Percentiles rank a stretch among this genome's conserved stretches.
These are phyloP conservation scores for Marisa cornuarietis DNA, from an alignment of 1,140 invertebrate species.

Conservation along the genomic window DNA sequence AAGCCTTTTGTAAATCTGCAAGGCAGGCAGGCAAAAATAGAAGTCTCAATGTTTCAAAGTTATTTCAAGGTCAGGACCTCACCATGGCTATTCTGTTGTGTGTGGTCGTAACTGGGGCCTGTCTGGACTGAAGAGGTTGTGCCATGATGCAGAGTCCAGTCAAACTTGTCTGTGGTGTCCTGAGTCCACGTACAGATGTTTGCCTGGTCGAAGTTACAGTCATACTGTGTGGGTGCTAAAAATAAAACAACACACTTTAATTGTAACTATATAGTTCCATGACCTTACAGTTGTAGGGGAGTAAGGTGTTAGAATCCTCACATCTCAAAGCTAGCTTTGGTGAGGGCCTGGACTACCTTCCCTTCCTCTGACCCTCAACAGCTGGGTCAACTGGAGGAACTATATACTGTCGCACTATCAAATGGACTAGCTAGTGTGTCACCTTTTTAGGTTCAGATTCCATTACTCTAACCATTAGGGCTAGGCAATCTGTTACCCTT, in stretches of 20 bases:
- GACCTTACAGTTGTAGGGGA: too few relatives aligned
- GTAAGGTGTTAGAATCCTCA: too few relatives aligned
- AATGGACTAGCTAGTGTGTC: too few relatives aligned
- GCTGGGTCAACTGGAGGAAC: too few relatives aligned
- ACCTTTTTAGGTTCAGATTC: too few relatives aligned
- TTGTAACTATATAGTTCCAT: too few relatives aligned
- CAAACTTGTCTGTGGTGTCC: conserved; percentile 47
- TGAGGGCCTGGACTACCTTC: too few relatives aligned
- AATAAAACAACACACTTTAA: conserved; percentile 9
- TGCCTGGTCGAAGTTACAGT: conserved; percentile 52
- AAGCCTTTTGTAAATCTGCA: conserved; percentile 1
- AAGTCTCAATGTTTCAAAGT: neutral
- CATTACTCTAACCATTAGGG: too few relatives aligned
- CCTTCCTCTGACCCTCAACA: too few relatives aligned
- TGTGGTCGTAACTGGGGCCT: conserved; percentile 51
- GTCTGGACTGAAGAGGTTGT: conserved; percentile 44
- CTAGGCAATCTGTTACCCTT: too few relatives aligned
- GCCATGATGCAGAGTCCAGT: conserved; percentile 61
- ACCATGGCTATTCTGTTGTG: conserved; percentile 40
- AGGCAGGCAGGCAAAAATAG: neutral
- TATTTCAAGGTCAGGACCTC: neutral
- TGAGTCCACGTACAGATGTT: conserved; percentile 52
- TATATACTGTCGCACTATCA: too few relatives aligned
- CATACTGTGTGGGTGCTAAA: conserved; percentile 42
- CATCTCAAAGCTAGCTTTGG: too few relatives aligned